These are phyloP conservation scores for Nanorana parkeri DNA, from an alignment of 2,113 vertebrate genomes.

Conservation along the genomic window DNA sequence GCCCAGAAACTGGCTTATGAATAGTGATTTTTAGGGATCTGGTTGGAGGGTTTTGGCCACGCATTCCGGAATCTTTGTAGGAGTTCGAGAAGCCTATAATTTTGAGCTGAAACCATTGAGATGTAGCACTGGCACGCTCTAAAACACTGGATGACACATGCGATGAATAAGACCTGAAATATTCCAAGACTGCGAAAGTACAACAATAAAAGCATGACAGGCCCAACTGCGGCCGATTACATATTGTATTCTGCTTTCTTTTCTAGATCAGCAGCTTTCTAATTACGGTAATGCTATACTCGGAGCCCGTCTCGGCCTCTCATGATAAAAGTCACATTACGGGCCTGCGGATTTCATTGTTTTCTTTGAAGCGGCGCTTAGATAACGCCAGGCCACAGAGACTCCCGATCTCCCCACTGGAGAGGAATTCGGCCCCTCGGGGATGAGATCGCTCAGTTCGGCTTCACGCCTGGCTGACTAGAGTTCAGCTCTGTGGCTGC, in stretches of 20 bases:
- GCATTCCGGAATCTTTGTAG: constrained; percentile 51
- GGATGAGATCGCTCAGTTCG: constrained; percentile 1
- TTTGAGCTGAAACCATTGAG: constrained; percentile 40
- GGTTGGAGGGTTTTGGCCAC: constrained; percentile 37
- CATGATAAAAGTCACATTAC: constrained; percentile 48
- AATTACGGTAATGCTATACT: constrained; percentile 52
- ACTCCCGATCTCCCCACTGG: constrained; percentile 16
- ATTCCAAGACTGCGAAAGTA: constrained; percentile 41
- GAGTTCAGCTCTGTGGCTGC: constrained; percentile 10
- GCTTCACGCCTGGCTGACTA: constrained; percentile 1
- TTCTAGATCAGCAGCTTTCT: constrained; percentile 47
- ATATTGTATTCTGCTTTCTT: constrained; percentile 49
- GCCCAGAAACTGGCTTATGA: constrained; percentile 6
- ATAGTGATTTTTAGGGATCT: constrained; percentile 26
- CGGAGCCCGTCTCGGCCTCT: constrained; percentile 25
- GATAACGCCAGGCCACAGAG: constrained; percentile 38
- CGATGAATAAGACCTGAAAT: constrained; percentile 36
- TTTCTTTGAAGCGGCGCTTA: constrained; percentile 28
- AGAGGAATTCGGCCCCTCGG: constrained; percentile 18
- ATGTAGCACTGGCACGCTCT: constrained; percentile 36
- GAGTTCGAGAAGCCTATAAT: constrained; percentile 49
- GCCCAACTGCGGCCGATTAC: constrained; percentile 27
- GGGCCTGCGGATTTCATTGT: constrained; percentile 38
- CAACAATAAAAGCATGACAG: constrained; percentile 46
- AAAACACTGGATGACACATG: constrained; percentile 42